phyloP scores from a whole-genome alignment of 1,140 invertebrate genomes.

The Panulirus ornatus region DNA sequence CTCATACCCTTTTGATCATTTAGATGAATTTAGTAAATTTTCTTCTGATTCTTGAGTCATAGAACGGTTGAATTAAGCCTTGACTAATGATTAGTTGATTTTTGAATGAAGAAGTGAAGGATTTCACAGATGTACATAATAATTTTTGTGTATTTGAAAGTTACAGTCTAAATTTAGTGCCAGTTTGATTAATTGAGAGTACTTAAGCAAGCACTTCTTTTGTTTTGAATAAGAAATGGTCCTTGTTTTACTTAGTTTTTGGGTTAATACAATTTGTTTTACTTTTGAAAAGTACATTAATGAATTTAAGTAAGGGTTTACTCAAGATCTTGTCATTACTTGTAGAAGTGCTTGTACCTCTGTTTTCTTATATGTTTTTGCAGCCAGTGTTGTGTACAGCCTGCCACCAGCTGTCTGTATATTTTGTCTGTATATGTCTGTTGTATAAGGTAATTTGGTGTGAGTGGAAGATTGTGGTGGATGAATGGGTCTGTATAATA shows the following conservation, averaged over 20 bases:
- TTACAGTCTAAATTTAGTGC: slow-evolving; percentile 11
- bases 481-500: slow-evolving; percentile 54
- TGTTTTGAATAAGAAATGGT: background rate
- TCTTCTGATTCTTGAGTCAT: background rate
- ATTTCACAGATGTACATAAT: slow-evolving; percentile 28
- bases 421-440: slow-evolving; percentile 52
- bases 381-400: slow-evolving; percentile 73
- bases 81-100: slow-evolving; percentile 20
- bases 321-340: slow-evolving; percentile 10
- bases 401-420: slow-evolving; percentile 66
- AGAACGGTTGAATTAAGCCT: background rate
- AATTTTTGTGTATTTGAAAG: slow-evolving; percentile 35
- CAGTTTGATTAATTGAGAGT: slow-evolving; percentile 51
- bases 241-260: slow-evolving; percentile 4
- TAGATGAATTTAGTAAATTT: slow-evolving; percentile 23
- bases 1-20: slow-evolving; percentile 28
- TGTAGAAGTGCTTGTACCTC: slow-evolving; percentile 45
- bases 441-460: slow-evolving; percentile 39
- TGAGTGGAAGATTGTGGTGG: slow-evolving; percentile 51
- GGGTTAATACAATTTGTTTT: slow-evolving; percentile 28
- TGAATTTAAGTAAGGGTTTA: background rate
- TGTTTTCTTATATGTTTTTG: slow-evolving; percentile 60
- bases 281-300: slow-evolving; percentile 21
- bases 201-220: slow-evolving; percentile 23
- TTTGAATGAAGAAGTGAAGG: slow-evolving; percentile 25